Conservation (phyloP, 2,113 vertebrate species). For the Rousettus leschenaultii region DNA sequence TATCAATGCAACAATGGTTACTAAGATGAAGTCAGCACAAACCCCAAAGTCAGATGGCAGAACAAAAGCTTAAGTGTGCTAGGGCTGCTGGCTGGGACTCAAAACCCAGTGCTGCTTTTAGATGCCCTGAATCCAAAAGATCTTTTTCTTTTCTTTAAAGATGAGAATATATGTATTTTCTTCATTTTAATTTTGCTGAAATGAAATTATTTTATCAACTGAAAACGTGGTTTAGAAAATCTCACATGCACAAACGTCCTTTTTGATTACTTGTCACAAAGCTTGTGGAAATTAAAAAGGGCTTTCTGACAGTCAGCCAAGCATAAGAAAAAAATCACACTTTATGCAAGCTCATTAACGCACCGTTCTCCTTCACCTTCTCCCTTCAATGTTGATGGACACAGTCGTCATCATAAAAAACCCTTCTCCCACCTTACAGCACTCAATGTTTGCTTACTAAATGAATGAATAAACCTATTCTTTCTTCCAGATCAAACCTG, state of each 20-base stretch:
- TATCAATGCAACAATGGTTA: neutral
- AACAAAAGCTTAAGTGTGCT: neutral
- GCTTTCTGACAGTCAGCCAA: slow-evolving; percentile 16
- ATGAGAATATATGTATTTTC: neutral
- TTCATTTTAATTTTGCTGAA: slow-evolving; percentile 67
- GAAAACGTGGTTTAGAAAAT: slow-evolving; percentile 21
- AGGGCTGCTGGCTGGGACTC: neutral
- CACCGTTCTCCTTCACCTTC: neutral
- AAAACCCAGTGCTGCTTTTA: neutral
- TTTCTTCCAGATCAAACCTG: slow-evolving; percentile 22
- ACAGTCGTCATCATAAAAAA: neutral
- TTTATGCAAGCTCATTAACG: neutral
- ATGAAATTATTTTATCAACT: slow-evolving; percentile 64
- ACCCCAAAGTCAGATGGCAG: neutral
- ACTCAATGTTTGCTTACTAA: neutral
- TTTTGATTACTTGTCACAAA: slow-evolving; percentile 45
- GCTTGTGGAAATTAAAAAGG: slow-evolving; percentile 48
- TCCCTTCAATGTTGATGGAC: neutral
- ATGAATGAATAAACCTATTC: slow-evolving; percentile 28
- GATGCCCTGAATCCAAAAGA: neutral
- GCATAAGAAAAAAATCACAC: slow-evolving; percentile 41
- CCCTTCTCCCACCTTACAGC: neutral
- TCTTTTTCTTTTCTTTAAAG: neutral
- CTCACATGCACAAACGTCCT: slow-evolving; percentile 35
- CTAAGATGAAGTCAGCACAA: neutral